phyloP scores from a whole-genome alignment of 2,797 vertebrate genomes.

The Hippocampus kuda region DNA sequence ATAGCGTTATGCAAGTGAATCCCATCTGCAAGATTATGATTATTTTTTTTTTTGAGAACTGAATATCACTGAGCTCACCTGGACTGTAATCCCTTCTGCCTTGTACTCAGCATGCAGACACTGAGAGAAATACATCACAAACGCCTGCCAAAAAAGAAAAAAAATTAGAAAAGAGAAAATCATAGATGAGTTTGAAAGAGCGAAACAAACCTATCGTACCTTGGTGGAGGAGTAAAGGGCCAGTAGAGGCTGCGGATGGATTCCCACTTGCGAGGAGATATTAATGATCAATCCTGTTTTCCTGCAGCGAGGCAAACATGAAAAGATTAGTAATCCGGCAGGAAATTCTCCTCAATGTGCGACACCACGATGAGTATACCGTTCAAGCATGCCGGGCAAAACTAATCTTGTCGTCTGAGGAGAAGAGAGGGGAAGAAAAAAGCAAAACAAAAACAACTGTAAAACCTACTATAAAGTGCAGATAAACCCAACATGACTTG shows the following conservation, averaged over 20 bases:
- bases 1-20: too few relatives aligned
- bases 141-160: conserved; percentile 51
- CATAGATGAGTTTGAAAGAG: not conserved
- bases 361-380: conserved; percentile 49
- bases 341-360: not conserved
- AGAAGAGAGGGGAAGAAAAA: not conserved
- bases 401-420: conserved; percentile 68
- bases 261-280: conserved; percentile 59
- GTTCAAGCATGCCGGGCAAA: conserved; percentile 71
- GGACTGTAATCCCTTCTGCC: conserved; percentile 61
- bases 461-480: not conserved
- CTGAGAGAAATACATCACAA: conserved; percentile 64
- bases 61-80: conserved; percentile 51
- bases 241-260: conserved; percentile 55
- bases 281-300: conserved; percentile 72
- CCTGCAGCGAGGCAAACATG: conserved; percentile 36
- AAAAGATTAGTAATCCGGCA: conserved; percentile 11
- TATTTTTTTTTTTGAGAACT: too few relatives aligned
- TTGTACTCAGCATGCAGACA: conserved; percentile 65
- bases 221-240: conserved; percentile 69
- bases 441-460: not conserved
- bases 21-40: too few relatives aligned
- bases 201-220: conserved; percentile 46
- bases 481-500: not conserved
- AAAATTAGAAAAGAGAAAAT: not conserved